Base-by-base conservation (phyloP, 2,113 vertebrate genomes). In the Brachyistius frenatus region DNA sequence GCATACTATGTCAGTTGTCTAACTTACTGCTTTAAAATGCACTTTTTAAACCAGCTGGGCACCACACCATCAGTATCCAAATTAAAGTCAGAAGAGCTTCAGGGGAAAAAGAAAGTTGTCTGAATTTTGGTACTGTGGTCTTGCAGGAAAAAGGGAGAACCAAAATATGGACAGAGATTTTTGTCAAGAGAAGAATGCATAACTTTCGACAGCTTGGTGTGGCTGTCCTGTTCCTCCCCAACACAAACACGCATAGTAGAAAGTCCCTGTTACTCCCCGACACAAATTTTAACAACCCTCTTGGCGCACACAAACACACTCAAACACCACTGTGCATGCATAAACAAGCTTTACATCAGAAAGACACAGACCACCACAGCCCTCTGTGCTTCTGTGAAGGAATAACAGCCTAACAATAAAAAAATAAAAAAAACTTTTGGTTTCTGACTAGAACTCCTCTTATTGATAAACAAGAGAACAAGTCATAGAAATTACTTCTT, bases 211-310 rank as follows among this genome's bases (percentile, higher is more conserved):
- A 46, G 47, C 16, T 50, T 23, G 23, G 23, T 23, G 63, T 5
- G 10, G 33, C 64, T 57, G 46, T 32, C 9, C 56, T 16, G 15
- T 57, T 72, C 33, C 23, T 16, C 14, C 44, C 1, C 39, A 54
- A 81, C 49, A 65, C 54, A 63, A 23, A 23, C 49, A 76, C 55
- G 79, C 50, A 16, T 44, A 66, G 33, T 16, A 87, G 71, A 82
- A 66, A 81, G 69, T 41, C 53, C 52, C 75, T n/a, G 64, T 86
- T 67, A 63, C 67, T 74, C 69, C 62, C 66, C 78, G 83, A 87
- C 84, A 87, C 70, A 79, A 78, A 86, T 78, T 66, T 23, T 41
- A 78, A 84, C 77, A 76, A 77, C 66, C 75, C 81, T 23, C 50
- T 37, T 46, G 16, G 61, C 52, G 71, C 66, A 70, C 50, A 79